These are phyloP conservation scores for Megalonaias nervosa DNA, from an alignment of 1,140 invertebrate species.

Conservation along the genomic window DNA sequence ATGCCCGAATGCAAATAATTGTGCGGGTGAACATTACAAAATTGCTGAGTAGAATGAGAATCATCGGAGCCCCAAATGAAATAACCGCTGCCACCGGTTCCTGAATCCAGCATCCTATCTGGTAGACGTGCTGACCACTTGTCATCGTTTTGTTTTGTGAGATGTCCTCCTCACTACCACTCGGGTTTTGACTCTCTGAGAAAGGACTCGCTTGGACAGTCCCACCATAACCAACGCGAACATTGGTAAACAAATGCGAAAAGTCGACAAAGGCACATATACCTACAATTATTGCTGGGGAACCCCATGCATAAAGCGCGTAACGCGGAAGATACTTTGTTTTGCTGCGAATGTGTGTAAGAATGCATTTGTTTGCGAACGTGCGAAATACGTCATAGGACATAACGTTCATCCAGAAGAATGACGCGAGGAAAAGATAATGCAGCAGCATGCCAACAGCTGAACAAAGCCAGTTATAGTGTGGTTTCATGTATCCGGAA, in stretches of 20 bases:
- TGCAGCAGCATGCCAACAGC: constrained; percentile 72
- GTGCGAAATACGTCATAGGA: constrained; percentile 79
- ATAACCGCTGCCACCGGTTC: constrained; percentile 62
- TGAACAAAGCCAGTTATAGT: constrained; percentile 50
- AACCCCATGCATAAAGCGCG: constrained; percentile 74
- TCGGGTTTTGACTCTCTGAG: background rate
- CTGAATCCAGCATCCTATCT: constrained; percentile 72
- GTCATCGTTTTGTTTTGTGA: background rate
- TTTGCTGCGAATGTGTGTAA: constrained; percentile 45
- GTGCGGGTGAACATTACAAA: constrained; percentile 66
- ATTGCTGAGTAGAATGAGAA: constrained; percentile 67
- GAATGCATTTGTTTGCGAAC: constrained; percentile 68
- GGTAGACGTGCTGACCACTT: constrained; percentile 3
- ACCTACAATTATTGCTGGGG: constrained; percentile 72
- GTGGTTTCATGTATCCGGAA: constrained; percentile 40
- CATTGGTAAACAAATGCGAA: constrained; percentile 52
- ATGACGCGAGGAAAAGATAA: constrained; percentile 75
- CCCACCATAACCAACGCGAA: constrained; percentile 56
- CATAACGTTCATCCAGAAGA: constrained; percentile 78
- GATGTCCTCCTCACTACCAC: background rate
- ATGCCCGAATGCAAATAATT: constrained; percentile 74
- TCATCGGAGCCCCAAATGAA: constrained; percentile 69
- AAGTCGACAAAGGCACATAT: constrained; percentile 73
- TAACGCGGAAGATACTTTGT: constrained; percentile 73
- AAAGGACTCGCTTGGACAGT: background rate